Evolutionary conservation across 1,140 invertebrate genomes (phyloP).

Genomic region (Drosophila lacteicornis): DNA sequence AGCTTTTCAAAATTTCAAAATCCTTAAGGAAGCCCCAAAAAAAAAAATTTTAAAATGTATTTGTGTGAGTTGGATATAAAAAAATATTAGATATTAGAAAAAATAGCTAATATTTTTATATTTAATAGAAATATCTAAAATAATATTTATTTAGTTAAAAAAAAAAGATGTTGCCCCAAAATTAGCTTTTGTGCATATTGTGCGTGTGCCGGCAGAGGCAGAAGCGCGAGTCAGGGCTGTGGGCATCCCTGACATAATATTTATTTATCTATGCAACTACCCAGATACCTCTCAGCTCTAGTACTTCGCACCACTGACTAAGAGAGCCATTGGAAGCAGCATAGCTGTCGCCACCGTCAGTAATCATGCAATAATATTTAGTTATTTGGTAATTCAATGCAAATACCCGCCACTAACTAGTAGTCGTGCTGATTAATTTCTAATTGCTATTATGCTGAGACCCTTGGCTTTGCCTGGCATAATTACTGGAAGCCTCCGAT

Average conservation of each 20-base stretch:
- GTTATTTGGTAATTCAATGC: constrained; percentile 61
- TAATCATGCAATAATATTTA: constrained; percentile 44
- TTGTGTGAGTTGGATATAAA: too few relatives aligned
- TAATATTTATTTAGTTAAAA: too few relatives aligned
- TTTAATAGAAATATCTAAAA: too few relatives aligned
- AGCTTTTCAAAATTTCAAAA: too few relatives aligned
- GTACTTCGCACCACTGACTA: constrained; percentile 1
- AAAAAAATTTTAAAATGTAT: too few relatives aligned
- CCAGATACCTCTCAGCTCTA: neutral
- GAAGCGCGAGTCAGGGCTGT: too few relatives aligned
- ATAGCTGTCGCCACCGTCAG: neutral
- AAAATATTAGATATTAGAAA: too few relatives aligned
- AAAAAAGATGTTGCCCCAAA: too few relatives aligned
- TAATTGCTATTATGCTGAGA: constrained; percentile 35
- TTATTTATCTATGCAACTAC: neutral
- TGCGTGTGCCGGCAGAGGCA: too few relatives aligned
- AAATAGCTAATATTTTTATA: too few relatives aligned
- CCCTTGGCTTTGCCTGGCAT: constrained; percentile 32
- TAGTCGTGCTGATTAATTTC: constrained; percentile 38
- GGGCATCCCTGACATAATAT: neutral
- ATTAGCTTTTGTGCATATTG: too few relatives aligned
- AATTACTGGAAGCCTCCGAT: constrained; percentile 10
- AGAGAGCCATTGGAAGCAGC: constrained; percentile 9
- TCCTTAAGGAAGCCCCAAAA: too few relatives aligned
- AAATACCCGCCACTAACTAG: constrained; percentile 16